phyloP scores from a whole-genome alignment of 1,140 invertebrate species.

The Saccostrea echinata region DNA sequence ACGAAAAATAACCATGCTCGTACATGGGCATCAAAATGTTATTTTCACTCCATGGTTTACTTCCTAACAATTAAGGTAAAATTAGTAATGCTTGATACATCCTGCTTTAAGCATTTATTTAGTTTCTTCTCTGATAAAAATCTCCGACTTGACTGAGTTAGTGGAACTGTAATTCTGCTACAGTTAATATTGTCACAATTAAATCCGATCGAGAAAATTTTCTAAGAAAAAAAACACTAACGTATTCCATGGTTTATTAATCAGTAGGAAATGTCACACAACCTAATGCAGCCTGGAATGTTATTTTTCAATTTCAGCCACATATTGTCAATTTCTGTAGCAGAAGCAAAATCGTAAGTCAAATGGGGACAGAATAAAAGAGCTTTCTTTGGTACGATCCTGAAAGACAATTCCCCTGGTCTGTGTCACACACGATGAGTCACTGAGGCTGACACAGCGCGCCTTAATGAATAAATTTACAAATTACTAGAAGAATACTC shows the following conservation, averaged over 20 bases:
- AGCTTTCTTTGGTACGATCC: not conserved
- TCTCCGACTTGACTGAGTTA: not conserved
- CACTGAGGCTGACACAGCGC: not conserved
- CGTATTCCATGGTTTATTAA: not conserved
- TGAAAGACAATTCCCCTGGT: not conserved
- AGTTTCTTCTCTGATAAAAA: not conserved
- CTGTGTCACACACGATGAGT: conserved; percentile 1
- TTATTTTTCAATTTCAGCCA: not conserved
- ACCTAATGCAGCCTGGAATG: not conserved
- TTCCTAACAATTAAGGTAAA: not conserved
- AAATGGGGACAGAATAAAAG: not conserved
- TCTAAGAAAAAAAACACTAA: not conserved
- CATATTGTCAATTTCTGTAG: not conserved
- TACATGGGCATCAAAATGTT: not conserved
- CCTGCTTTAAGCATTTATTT: not conserved
- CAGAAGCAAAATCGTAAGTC: not conserved
- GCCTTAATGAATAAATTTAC: conserved; percentile 13
- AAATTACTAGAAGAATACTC: not conserved
- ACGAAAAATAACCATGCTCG: not conserved
- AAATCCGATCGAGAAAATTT: not conserved
- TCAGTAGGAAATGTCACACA: not conserved
- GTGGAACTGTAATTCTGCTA: not conserved
- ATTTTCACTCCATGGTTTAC: not conserved
- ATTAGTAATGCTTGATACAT: not conserved
- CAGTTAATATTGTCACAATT: not conserved